Base-by-base conservation (phyloP, 2,113 vertebrate species). In the Willisornis vidua region DNA sequence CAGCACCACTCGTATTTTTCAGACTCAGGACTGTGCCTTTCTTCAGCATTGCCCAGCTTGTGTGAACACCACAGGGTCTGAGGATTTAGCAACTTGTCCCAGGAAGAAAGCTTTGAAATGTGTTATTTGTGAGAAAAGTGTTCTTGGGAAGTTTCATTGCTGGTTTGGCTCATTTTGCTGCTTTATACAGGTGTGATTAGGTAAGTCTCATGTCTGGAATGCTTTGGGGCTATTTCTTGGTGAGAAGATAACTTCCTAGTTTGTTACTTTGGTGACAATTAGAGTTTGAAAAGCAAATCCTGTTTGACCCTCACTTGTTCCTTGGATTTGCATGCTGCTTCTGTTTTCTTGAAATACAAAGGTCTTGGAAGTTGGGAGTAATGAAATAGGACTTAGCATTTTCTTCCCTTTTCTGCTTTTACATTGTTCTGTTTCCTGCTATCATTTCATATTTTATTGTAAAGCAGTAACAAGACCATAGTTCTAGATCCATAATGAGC, bases 171-270 rank as follows among this genome's bases (percentile, higher is more conserved):
- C 67, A 72, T 73, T 96, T 85, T 85, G 70, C 88, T 33, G 46
- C 48, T 73, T 87, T 94, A 31, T 48, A 35, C 76, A 81, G 90
- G 77, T 31, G 58, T 15, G 57, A 45, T 71, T 15, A 41, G 92
- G 96, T 98, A 95, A 97, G 97, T 97, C 77, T 49, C 3, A 3
- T 43, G 25, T 81, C 97, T 61, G 57, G 46, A 85, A 65, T 24
- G 45, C 31, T 90, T 72, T 85, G 85, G 37, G 51, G 52, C n/a
- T 72, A 7, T 71, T 92, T 90, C 58, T 83, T 73, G 72, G 66
- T 81, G 52, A n/a, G 51, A 59, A 59, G 57, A 16, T n/a, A 33
- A 43, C 25, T 77, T 87, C 37, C 24, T 80, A 1, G 26, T 72
- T 76, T 66, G 43, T 84, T 86, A 33, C 24, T 72, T 85, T 20